Base-by-base conservation (phyloP, 2,797 vertebrate genomes). In the Hephaestus fuliginosus region DNA sequence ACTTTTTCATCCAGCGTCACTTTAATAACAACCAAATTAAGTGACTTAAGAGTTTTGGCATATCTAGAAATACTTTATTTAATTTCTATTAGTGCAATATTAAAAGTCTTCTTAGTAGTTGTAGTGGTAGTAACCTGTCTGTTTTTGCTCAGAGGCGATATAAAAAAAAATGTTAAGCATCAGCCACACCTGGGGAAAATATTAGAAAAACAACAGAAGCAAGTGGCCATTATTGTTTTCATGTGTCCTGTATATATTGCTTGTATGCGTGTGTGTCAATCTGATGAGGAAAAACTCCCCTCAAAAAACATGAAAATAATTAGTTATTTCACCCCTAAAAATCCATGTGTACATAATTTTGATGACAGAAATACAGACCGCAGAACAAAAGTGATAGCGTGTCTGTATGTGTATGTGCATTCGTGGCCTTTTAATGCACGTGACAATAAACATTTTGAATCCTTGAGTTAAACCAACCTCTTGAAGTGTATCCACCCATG, bases 401-500 rank as follows among this genome's bases (percentile, higher is more conserved):
- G 30, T 33, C 30, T 33, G 30, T 33, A 33, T 33, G 30, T 33
- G 2, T 33, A 33, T 33, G 30, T 5, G 30, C 1, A 7, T n/a
- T 18, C 7, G 28, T 36, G 17, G 30, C 17, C 11, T 22, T 70
- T 71, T 39, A 49, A 62, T 49, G 18, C 36, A 41, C 22, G 14
- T 12, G 11, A 28, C 22, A 30, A 15, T 56, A 25, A 28, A 56
- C 18, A 39, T 6, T 39, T 39, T 39, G 36, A 39, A 39, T 39
- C 36, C 25, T 25, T 46, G 10, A 63, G 56, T 11, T 22, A 25
- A 14, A 81, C 92, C 77, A 78, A 98, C 98, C 97, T 97, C 97
- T 94, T 25, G 97, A 94, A 0, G 98, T 99, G 84, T 99, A 99
- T 68, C 98, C 98, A n/a, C 98, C 98, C 51, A 99, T 97, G 81